A percentile compares a stretch with the other conserved stretches of the same genome.
Conservation (phyloP, 2,113 vertebrate genomes). For the Trogon melanurus region DNA sequence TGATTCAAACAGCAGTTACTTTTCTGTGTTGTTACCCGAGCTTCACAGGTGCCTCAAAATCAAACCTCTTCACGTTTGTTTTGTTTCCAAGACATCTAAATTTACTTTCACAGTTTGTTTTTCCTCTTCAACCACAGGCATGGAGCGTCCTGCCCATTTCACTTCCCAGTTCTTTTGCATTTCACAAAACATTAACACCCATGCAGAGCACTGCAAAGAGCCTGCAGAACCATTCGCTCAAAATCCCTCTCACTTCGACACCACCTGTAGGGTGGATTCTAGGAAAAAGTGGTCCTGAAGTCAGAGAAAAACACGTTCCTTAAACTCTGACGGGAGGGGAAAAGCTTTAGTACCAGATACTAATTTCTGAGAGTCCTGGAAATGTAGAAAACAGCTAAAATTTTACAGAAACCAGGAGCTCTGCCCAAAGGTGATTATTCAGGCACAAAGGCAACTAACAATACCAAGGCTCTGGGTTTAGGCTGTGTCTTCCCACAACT, state of each 20-base stretch:
- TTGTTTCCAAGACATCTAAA: not conserved
- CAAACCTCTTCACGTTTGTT: not conserved
- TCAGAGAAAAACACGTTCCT: rapidly evolving
- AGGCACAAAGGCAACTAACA: not conserved
- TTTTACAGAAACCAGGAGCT: not conserved
- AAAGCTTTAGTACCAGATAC: not conserved
- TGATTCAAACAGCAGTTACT: not conserved
- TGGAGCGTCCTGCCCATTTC: not conserved
- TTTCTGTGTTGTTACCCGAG: rapidly evolving
- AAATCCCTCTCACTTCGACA: not conserved
- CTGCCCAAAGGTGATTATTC: not conserved
- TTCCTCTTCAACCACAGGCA: not conserved
- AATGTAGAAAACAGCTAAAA: not conserved
- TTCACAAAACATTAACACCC: not conserved
- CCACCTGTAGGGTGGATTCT: no score
- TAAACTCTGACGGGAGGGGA: not conserved
- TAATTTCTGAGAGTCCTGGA: not conserved
- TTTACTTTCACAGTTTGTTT: not conserved
- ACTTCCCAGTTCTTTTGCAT: not conserved
- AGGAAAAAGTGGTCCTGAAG: not conserved
- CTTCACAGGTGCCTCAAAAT: not conserved
- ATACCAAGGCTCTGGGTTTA: not conserved
- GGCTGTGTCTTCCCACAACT: not conserved
- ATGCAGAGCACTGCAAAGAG: not conserved
- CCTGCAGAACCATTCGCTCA: not conserved